Conservation (phyloP, 2,113 vertebrate species). For the Clarias gariepinus region DNA sequence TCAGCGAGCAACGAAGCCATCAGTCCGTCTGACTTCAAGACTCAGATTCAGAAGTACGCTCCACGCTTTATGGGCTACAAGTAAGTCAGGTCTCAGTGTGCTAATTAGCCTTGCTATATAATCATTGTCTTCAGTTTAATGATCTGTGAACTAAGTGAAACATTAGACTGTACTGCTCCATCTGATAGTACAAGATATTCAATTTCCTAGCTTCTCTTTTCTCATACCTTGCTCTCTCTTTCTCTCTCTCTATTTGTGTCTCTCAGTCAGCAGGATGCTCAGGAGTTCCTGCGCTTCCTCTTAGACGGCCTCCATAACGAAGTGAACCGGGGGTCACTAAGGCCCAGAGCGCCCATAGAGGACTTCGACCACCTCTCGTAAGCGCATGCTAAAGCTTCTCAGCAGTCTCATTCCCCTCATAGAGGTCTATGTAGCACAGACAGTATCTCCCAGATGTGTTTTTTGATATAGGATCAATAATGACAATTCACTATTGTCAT, state of each 20-base stretch:
- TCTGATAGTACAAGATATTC: neutral
- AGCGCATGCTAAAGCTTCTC: constrained; percentile 57
- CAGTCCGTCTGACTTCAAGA: constrained; percentile 92
- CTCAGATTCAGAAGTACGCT: constrained; percentile 90
- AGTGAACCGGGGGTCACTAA: constrained; percentile 84
- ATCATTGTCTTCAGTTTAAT: neutral
- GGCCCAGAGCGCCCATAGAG: constrained; percentile 70
- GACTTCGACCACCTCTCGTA: constrained; percentile 89
- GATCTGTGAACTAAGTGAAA: constrained; percentile 1
- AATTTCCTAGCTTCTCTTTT: neutral
- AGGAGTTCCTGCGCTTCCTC: constrained; percentile 93
- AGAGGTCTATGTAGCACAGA: neutral
- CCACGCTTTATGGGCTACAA: constrained; percentile 93
- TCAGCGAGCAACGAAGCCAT: constrained; percentile 83
- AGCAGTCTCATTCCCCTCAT: neutral
- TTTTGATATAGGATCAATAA: neutral
- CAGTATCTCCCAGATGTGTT: neutral
- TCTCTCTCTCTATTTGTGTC: neutral
- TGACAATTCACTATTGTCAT: neutral
- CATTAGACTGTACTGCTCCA: neutral
- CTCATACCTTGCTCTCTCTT: neutral
- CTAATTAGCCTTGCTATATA: neutral
- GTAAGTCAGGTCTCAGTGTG: constrained; percentile 69
- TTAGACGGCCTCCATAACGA: constrained; percentile 91
- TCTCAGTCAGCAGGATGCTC: constrained; percentile 92